Base-by-base conservation (phyloP, 2,113 vertebrate genomes). In the Hyaena hyaena region DNA sequence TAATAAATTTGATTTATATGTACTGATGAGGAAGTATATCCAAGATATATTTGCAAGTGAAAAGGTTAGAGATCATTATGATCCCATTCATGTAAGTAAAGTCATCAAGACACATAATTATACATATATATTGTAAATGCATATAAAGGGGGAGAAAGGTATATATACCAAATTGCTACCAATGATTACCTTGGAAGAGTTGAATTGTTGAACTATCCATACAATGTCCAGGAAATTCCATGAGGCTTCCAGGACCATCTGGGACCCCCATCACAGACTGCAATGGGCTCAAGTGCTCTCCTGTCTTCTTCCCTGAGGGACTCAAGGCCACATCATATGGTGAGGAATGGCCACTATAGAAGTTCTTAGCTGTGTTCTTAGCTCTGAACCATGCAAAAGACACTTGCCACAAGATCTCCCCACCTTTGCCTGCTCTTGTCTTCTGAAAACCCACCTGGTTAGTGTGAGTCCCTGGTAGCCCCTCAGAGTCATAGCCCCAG, bases 1-100 rank as follows among this genome's bases (percentile, higher is more conserved):
- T 79, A 65, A 87, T 83, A 48, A 91, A 61, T 53, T 73, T 87
- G 7, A 74, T 74, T 55, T 85, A 15, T 26, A 26, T 35, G 16
- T 76, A 63, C 66, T 69, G 55, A 81, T 92, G 35, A 92, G 24
- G 33, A 90, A 69, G 33, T 43, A 4, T 66, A 79, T 8, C 12
- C 31, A 94, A 94, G 33, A 92, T 71, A 7, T 58, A 94, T 84
- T 45, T 73, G 23, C 55, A 93, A 81, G 76, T 77, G 45, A 81
- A 89, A 89, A 90, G 77, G 21, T 1, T 82, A 6, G 68, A 69
- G 23, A 77, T 90, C 14, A 10, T 35, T 71, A 91, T 55, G 50
- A 89, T 24, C 45, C 33, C n/a, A 73, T 50, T 43, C 76, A 86
- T 61, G 28, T 53, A 80, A 82, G 80, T 77, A 86, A 89, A 96